Evolutionary conservation across 2,888 invertebrate genomes (phyloP).

Genomic region (Orchestes rusci): DNA sequence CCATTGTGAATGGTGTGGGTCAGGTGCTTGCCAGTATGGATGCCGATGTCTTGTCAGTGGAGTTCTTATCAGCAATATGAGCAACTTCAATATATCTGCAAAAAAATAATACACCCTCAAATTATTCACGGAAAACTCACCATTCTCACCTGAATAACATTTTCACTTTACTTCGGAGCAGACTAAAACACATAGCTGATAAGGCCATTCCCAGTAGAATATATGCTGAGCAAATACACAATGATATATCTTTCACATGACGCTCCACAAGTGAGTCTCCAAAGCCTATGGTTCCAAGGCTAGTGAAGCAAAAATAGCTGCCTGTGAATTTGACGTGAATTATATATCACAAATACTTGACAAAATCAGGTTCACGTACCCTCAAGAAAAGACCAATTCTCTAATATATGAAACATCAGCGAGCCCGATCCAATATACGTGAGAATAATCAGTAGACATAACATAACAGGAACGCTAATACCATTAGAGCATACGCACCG

Average conservation of each 20-base stretch:
- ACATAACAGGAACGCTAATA: constrained; percentile 77
- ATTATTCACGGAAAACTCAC: no score
- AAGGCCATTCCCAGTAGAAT: constrained; percentile 79
- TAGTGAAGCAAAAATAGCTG: constrained; percentile 72
- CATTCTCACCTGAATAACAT: no score
- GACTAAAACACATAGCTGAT: constrained; percentile 80
- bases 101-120: no score
- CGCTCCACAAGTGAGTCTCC: constrained; percentile 70
- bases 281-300: constrained; percentile 71
- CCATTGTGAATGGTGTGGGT: no score
- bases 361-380: neutral
- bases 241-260: constrained; percentile 55
- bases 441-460: constrained; percentile 79
- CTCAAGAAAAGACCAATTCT: constrained; percentile 71
- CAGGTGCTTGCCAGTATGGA: no score
- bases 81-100: no score
- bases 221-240: constrained; percentile 73
- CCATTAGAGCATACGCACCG: constrained; percentile 48
- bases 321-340: constrained; percentile 25
- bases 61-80: no score
- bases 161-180: no score
- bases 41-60: no score
- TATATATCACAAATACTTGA: neutral
- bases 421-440: constrained; percentile 86
- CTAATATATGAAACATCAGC: constrained; percentile 80